These are phyloP conservation scores for Orthosia gothica DNA, from an alignment of 2,888 invertebrate species.

Conservation along the genomic window DNA sequence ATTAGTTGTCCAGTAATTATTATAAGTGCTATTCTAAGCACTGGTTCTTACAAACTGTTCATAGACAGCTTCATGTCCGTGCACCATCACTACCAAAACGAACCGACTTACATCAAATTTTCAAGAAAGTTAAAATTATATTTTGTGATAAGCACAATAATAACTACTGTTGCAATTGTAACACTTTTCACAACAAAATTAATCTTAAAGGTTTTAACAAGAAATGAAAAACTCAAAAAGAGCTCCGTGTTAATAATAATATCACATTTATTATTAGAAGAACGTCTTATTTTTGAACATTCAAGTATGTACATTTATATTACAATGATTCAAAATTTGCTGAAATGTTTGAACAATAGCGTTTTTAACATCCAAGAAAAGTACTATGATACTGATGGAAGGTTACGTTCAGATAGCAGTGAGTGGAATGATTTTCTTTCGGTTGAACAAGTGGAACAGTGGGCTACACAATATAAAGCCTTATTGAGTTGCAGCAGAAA, in stretches of 20 bases:
- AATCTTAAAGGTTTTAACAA: neutral
- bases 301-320: slow-evolving; percentile 6
- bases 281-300: slow-evolving; percentile 24
- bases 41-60: slow-evolving; percentile 14
- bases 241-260: neutral
- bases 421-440: neutral
- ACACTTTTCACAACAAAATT: neutral
- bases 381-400: neutral
- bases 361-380: slow-evolving; percentile 12
- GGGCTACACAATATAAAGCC: slow-evolving; percentile 24
- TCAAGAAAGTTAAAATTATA: slow-evolving; percentile 12
- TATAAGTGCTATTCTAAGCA: neutral
- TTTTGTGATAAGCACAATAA: neutral
- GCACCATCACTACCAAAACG: neutral
- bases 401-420: neutral
- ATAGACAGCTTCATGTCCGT: slow-evolving; percentile 9
- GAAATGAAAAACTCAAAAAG: neutral
- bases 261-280: neutral
- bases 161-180: neutral
- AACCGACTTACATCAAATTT: slow-evolving; percentile 2
- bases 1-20: slow-evolving; percentile 1
- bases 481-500: slow-evolving; percentile 32
- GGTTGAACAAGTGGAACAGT: slow-evolving; percentile 14
- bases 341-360: slow-evolving; percentile 18
- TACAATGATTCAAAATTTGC: slow-evolving; percentile 4